Evolutionary conservation across 1,140 invertebrate species (phyloP).

Genomic region (Samia ricini): DNA sequence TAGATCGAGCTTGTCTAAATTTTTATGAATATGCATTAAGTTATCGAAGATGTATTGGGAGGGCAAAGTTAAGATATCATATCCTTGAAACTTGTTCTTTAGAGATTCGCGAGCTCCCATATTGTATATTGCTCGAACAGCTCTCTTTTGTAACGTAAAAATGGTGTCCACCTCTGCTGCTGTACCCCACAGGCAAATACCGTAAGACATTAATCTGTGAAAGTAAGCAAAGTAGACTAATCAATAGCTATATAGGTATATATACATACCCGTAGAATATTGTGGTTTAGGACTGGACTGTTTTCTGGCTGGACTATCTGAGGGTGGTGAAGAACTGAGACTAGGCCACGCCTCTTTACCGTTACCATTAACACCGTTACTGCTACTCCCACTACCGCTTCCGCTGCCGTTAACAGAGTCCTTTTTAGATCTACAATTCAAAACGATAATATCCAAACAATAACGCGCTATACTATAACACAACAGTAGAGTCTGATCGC

Average conservation of each 20-base stretch:
- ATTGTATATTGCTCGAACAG: no score
- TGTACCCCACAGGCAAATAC: no score
- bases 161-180: no score
- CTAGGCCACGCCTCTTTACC: constrained; percentile 85
- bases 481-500: not conserved
- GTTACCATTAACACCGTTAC: constrained; percentile 22
- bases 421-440: constrained; percentile 55
- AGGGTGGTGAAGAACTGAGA: constrained; percentile 73
- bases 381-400: constrained; percentile 28
- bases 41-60: no score
- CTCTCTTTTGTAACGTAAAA: no score
- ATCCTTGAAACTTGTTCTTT: no score
- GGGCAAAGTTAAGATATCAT: no score
- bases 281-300: constrained; percentile 58
- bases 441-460: constrained; percentile 2
- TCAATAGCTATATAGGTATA: not conserved
- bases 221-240: no score
- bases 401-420: constrained; percentile 42
- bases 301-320: constrained; percentile 58
- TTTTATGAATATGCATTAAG: no score
- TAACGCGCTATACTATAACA: constrained; percentile 1
- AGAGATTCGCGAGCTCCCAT: no score
- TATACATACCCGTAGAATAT: constrained; percentile 38
- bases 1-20: no score
- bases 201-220: no score